Conservation (phyloP, 2,797 vertebrate species). For the Craterocephalus amniculus region DNA sequence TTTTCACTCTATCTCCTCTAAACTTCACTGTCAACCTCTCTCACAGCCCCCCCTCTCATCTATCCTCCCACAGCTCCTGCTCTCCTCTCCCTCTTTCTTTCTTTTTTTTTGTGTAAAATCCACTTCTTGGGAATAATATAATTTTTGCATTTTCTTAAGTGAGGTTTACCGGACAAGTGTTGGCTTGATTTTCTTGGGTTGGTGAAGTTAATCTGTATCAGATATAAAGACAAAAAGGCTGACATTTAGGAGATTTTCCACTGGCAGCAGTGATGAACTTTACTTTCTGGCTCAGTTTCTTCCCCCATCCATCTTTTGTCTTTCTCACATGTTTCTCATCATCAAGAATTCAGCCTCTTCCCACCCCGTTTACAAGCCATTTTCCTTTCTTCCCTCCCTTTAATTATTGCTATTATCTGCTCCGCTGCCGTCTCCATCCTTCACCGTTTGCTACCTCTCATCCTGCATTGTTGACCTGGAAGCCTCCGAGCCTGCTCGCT, state of each 20-base stretch:
- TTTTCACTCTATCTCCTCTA: slow-evolving; percentile 68
- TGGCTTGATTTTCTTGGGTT: background rate
- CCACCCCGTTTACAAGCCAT: slow-evolving; percentile 25
- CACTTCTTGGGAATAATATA: too few relatives aligned
- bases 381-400: slow-evolving; percentile 26
- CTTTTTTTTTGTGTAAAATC: too few relatives aligned
- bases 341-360: slow-evolving; percentile 34
- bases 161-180: background rate
- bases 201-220: background rate
- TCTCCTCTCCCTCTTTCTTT: slow-evolving; percentile 29
- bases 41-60: slow-evolving; percentile 48
- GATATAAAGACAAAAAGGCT: slow-evolving; percentile 35
- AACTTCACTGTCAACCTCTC: slow-evolving; percentile 62
- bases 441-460: slow-evolving; percentile 33
- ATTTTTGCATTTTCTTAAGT: too few relatives aligned
- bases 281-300: slow-evolving; percentile 33
- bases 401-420: slow-evolving; percentile 46
- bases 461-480: slow-evolving; percentile 61
- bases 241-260: slow-evolving; percentile 42
- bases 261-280: slow-evolving; percentile 39
- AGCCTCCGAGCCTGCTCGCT: slow-evolving; percentile 65
- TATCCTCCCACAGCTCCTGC: slow-evolving; percentile 69
- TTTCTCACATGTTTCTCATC: slow-evolving; percentile 29
- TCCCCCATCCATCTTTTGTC: slow-evolving; percentile 26
- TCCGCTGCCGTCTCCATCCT: slow-evolving; percentile 39